These are phyloP conservation scores for Drosophila basisetae DNA, from an alignment of 2,888 invertebrate genomes.

Conservation along the genomic window DNA sequence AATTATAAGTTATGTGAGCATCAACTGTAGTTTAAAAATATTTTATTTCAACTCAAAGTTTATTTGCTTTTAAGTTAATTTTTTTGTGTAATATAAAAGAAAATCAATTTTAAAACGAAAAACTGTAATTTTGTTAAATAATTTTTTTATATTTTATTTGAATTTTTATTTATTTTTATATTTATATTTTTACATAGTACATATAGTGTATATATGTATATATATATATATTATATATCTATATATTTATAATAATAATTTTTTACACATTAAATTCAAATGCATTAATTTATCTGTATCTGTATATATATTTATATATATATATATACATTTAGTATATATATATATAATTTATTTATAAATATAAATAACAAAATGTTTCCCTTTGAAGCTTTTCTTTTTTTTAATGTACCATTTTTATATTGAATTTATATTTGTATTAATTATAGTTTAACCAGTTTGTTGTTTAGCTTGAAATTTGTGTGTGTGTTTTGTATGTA, in stretches of 20 bases:
- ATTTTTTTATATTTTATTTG: constrained; percentile 30
- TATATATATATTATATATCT: constrained; percentile 48
- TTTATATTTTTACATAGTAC: constrained; percentile 58
- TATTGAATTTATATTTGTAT: constrained; percentile 41
- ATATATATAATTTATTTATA: constrained; percentile 72
- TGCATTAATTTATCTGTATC: constrained; percentile 62
- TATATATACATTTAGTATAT: constrained; percentile 62
- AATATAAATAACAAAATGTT: constrained; percentile 83
- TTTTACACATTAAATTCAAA: constrained; percentile 75
- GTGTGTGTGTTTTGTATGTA: constrained; percentile 33
- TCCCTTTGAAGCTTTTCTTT: constrained; percentile 74
- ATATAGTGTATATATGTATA: constrained; percentile 58
- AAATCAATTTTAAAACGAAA: constrained; percentile 12
- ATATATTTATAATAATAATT: constrained; percentile 67
- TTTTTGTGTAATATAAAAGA: constrained; percentile 1
- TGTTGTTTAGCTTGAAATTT: constrained; percentile 42
- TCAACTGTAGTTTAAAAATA: background rate
- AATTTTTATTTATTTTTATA: constrained; percentile 31
- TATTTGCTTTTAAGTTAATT: background rate
- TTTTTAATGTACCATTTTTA: constrained; percentile 41
- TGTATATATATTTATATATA: constrained; percentile 69
- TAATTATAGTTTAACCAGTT: constrained; percentile 50
- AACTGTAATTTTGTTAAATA: constrained; percentile 12
- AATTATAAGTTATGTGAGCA: background rate
- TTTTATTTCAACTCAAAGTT: constrained; percentile 2